A percentile compares a stretch with the other conserved stretches of the same genome.
Conservation (phyloP, 2,888 invertebrate genomes). For the Plemyria rubiginata region DNA sequence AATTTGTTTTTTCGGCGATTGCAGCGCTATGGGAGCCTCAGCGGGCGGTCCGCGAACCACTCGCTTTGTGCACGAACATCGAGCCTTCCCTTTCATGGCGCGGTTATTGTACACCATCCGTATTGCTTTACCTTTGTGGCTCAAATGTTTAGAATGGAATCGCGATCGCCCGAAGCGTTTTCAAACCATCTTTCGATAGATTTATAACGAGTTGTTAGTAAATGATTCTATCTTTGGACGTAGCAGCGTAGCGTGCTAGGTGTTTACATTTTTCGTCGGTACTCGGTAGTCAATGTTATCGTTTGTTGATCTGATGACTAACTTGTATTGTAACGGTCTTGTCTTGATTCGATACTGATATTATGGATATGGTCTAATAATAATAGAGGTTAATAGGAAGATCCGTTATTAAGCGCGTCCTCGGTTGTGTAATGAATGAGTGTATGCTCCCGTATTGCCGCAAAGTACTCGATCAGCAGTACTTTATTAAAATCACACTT, state of each 20-base stretch:
- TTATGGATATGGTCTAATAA: slow-evolving; percentile 46
- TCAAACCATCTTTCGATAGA: slow-evolving; percentile 50
- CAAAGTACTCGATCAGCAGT: slow-evolving; percentile 56
- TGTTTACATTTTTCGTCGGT: slow-evolving; percentile 37
- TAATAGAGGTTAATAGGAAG: slow-evolving; percentile 46
- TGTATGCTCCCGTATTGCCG: slow-evolving; percentile 37
- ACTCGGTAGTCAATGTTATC: slow-evolving; percentile 40
- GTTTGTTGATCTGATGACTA: slow-evolving; percentile 42
- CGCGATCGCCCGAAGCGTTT: slow-evolving; percentile 55
- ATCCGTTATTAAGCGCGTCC: slow-evolving; percentile 56
- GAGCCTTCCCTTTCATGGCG: slow-evolving; percentile 67
- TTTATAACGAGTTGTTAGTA: slow-evolving; percentile 56
- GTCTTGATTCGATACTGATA: slow-evolving; percentile 57
- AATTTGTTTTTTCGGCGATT: slow-evolving; percentile 72
- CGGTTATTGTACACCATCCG: slow-evolving; percentile 67
- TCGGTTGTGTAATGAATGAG: slow-evolving; percentile 40
- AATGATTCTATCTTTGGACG: slow-evolving; percentile 45
- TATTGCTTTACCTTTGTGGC: slow-evolving; percentile 63
- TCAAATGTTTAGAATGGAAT: slow-evolving; percentile 59
- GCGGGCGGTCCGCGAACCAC: slow-evolving; percentile 68
- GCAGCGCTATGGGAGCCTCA: slow-evolving; percentile 62
- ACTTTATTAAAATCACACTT: slow-evolving; percentile 78
- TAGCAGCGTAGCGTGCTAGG: no score
- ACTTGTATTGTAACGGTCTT: slow-evolving; percentile 50
- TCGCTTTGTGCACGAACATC: slow-evolving; percentile 64